Conservation (phyloP, 2,113 vertebrate genomes). For the Cairina moschata region DNA sequence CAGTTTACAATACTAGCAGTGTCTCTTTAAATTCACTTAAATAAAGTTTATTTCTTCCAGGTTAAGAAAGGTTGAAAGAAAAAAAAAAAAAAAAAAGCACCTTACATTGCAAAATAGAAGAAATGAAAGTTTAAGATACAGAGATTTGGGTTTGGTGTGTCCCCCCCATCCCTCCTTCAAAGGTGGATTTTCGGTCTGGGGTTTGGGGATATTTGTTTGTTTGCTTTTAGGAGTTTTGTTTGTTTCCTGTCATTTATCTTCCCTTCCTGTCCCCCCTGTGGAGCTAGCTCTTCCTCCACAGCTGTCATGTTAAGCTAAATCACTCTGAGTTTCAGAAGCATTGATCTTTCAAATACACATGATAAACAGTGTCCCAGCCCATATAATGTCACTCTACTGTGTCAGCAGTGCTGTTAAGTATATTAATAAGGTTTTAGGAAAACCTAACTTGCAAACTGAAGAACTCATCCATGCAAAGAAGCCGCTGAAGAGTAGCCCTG, state of each 20-base stretch:
- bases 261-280: not conserved
- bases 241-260: not conserved
- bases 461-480: not conserved
- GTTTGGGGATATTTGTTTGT: not conserved
- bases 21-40: not conserved
- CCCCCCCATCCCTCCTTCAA: no score
- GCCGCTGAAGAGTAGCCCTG: not conserved
- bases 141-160: accelerated
- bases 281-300: not conserved
- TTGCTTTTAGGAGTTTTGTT: not conserved
- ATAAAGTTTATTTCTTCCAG: not conserved
- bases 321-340: not conserved
- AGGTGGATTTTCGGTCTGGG: no score
- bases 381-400: not conserved
- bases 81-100: not conserved
- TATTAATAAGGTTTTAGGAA: not conserved
- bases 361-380: not conserved
- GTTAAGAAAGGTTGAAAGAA: not conserved
- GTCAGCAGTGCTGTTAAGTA: not conserved
- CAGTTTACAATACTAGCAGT: not conserved
- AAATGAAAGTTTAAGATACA: not conserved
- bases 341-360: not conserved
- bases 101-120: not conserved
- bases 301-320: not conserved
- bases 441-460: not conserved